Base-by-base conservation (phyloP, 2,888 invertebrate species). In the Asteroscopus sphinx region DNA sequence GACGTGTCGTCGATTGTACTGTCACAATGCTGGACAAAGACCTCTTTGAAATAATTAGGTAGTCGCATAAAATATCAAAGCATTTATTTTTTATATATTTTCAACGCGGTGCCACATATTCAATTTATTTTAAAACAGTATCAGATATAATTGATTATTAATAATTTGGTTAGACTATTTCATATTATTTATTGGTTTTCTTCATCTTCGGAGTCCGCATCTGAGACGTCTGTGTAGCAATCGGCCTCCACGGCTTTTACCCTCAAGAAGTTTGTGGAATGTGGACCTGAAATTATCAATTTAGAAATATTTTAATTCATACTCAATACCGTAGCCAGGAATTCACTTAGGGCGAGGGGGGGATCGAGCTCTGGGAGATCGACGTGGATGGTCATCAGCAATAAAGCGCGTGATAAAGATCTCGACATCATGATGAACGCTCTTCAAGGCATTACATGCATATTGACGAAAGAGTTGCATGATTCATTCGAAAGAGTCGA, bases 221-320 rank as follows among this genome's bases (percentile, higher is more conserved):
- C 94, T 0, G 94, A 94, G 0, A 94, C 93, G 49, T 94, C 94
- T 4, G 94, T 94, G 52, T 90, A 87, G 62, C 94, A 91, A 32
- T 94, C 94, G 33, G 86, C 82, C 53, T 94, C 94, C 66, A 87
- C 67, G 2, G 89, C 75, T 59, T 87, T 89, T 16, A 94, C 94
- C 67, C 90, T 87, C 61, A 94, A 74, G 71, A 92, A 94, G 74
- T 93, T 90, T 2, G 76, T 77, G 13, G 85, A 47, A 71, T 92
- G 85, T 16, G 91, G 90, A 35, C 90, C 94, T 94, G 85, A 3
- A 83, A 88, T n/a, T n/a, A n/a, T n/a, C n/a, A n/a, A n/a, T n/a
- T n/a, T 47, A 26, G 57, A 51, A 53, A 37, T 37, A 30, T 42
- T 7, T 15, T 7, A n/a, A 2, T 28, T 47, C 15, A 12, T 15